These are phyloP conservation scores for Ephydatia muelleri DNA, from an alignment of 37 sponge, comb jelly and placozoan species.

Conservation along the genomic window DNA sequence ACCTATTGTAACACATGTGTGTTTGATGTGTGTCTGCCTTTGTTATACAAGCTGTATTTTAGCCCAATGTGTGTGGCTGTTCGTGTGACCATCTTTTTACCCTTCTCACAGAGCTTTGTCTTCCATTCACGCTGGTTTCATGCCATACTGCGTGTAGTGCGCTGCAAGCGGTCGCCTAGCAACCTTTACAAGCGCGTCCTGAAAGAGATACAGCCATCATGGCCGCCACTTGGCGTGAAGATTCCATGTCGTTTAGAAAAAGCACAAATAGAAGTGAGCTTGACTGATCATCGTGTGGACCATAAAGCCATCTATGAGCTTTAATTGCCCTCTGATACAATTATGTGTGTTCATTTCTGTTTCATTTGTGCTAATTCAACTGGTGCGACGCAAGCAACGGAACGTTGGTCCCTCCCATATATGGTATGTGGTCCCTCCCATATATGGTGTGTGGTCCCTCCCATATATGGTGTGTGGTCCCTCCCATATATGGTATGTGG, in stretches of 20 bases:
- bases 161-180: conserved; percentile 55
- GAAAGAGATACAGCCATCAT: conserved; percentile 12
- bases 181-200: conserved; percentile 68
- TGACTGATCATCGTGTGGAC: neutral
- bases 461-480: no score
- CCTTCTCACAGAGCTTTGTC: conserved; percentile 40
- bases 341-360: neutral
- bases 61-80: neutral
- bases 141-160: conserved; percentile 18
- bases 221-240: conserved; percentile 18
- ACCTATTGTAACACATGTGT: no score
- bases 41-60: no score
- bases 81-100: neutral
- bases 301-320: neutral
- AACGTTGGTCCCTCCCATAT: no score
- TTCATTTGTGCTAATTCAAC: no score
- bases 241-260: neutral
- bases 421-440: no score
- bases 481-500: no score
- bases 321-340: neutral
- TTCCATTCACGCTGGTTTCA: conserved; percentile 34
- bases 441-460: no score
- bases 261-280: neutral
- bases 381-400: no score
- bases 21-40: no score